Evolutionary conservation across 2,113 vertebrate genomes (phyloP).

Genomic region (Lynx canadensis): DNA sequence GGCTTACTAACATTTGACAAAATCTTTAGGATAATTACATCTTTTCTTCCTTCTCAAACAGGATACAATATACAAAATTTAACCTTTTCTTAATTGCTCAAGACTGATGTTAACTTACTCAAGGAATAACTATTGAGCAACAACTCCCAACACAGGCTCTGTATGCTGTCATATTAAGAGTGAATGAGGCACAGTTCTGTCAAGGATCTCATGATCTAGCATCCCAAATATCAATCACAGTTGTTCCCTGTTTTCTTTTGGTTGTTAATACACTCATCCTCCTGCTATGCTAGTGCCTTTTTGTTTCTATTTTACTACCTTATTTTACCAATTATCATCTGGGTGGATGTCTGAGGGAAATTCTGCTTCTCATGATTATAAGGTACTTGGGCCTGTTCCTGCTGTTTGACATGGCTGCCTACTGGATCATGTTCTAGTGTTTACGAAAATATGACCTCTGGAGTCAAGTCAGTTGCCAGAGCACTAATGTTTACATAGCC

Average conservation of each 20-base stretch:
- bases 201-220: not conserved
- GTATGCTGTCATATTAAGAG: not conserved
- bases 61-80: not conserved
- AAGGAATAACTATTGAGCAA: not conserved
- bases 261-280: not conserved
- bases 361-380: not conserved
- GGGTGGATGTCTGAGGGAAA: not conserved
- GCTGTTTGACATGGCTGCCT: not conserved
- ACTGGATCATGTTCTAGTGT: not conserved
- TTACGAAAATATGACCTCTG: not conserved
- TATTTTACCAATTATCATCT: not conserved
- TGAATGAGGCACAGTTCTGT: not conserved
- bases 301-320: not conserved
- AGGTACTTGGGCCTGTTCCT: not conserved
- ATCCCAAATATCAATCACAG: not conserved
- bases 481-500: not conserved
- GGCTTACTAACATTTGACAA: not conserved
- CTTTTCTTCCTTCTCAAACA: slow-evolving; percentile 9
- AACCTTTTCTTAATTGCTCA: not conserved
- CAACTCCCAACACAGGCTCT: not conserved
- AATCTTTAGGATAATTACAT: not conserved
- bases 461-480: not conserved
- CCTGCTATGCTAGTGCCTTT: not conserved
- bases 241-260: not conserved
- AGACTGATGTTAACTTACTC: not conserved